Base-by-base conservation (phyloP, 2,113 vertebrate genomes). In the Sinocyclocheilus anshuiensis region DNA sequence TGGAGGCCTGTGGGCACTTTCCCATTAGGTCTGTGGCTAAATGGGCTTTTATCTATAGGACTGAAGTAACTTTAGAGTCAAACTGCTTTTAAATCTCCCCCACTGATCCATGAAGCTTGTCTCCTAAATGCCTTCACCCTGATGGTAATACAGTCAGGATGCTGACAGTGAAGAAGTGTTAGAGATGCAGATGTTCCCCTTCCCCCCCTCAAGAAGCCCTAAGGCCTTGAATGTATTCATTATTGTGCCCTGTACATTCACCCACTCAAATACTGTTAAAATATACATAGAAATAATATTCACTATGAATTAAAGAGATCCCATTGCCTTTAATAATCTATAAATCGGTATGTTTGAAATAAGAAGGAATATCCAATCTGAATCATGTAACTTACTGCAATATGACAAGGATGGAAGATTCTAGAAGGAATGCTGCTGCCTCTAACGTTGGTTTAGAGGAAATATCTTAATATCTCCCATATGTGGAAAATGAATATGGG, bases 381-480 rank as follows among this genome's bases (percentile, higher is more conserved):
- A 90, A 89, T 91, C 88, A 71, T 90, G 85, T 89, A 89, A 90
- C 89, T 91, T 96, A 94, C 97, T 98, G 97, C 97, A 99, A 97
- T 99, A 99, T 96, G 97, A 98, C 97, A 99, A 96, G 96, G 94
- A 95, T 94, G 95, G 97, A 98, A 98, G 95, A 95, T 99, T 99
- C 97, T 95, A 94, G 97, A 97, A 97, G 94, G 95, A 95, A 94
- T 95, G 93, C 96, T 96, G 72, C 92, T 89, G 96, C 96, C 97
- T 97, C 97, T 96, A 96, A 96, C 95, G 94, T 96, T 90, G 91
- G 95, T 95, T 90, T 83, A 39, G 89, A 90, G 91, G 80, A 89
- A 88, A 89, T 87, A 90, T 77, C 90, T 87, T 29, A 84, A 78
- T 76, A 83, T 69, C 65, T 79, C 65, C 59, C 71, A 87, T 29